Percentiles rank a stretch among this genome's conserved stretches.
These are phyloP conservation scores for Miniopterus natalensis DNA, from an alignment of 2,113 vertebrate genomes.

Conservation along the genomic window DNA sequence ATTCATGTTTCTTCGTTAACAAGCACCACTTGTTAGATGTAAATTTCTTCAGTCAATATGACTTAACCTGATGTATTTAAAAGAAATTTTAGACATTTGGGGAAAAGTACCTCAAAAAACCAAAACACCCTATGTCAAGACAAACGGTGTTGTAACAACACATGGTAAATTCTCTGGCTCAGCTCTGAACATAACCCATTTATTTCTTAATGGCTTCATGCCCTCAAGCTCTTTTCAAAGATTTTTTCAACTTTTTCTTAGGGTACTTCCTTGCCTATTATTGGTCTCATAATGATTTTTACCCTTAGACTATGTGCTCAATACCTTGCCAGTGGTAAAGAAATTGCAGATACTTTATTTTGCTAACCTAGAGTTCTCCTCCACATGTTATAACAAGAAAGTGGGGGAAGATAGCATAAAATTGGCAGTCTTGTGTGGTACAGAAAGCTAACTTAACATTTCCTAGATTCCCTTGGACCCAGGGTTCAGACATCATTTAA, in stretches of 20 bases:
- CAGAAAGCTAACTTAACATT: neutral
- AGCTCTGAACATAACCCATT: neutral
- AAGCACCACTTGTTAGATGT: neutral
- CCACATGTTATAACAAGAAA: neutral
- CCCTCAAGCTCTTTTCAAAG: neutral
- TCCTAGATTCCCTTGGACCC: neutral
- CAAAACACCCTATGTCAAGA: neutral
- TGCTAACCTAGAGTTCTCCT: neutral
- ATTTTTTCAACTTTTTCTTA: neutral
- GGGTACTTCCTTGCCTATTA: neutral
- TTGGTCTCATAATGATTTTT: neutral
- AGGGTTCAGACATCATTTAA: neutral
- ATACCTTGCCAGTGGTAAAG: neutral
- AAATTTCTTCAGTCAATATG: slow-evolving; percentile 6
- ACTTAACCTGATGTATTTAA: neutral
- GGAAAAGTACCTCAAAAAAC: neutral
- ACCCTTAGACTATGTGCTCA: neutral
- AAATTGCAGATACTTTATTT: slow-evolving; percentile 33
- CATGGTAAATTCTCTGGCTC: neutral
- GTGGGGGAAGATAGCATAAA: neutral
- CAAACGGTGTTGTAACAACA: neutral
- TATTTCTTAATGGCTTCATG: slow-evolving; percentile 29
- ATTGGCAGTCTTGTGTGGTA: neutral
- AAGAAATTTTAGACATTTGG: slow-evolving; percentile 12
- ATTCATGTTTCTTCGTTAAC: slow-evolving; percentile 13